Evolutionary conservation across 2,888 invertebrate species (phyloP), one percentile per base, ranked within the genome.

Genomic region (Hermaeophaga mercurialis): DNA sequence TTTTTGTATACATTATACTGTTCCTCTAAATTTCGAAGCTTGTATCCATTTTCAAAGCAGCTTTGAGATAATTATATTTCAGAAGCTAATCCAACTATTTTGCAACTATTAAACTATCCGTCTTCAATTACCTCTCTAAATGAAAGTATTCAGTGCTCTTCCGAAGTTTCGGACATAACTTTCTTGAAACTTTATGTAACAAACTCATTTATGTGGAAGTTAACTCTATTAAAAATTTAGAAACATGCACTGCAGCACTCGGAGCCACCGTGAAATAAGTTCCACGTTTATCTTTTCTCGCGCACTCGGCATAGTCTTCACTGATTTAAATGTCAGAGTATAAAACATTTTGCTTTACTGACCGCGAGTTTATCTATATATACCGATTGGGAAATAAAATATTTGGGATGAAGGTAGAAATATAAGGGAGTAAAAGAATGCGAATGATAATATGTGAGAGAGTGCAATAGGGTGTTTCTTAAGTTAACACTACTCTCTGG

Each of bases 171-270:
- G 8, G 14, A 8, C 11, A 33, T 34, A 47, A 33, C 33, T 47
- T 34, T 34, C 18, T 12, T 5, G 4, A n/a, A 46, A 46, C 33
- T 34, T 46, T 34, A 34, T 22, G 7, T 15, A 39, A 22, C 28
- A 18, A 49, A 49, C 39, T 49, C 39, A 28, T 18, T 49, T 39
- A 39, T n/a, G 31, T 49, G 41, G 49, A 49, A 39, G 49, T 48
- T 48, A 49, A 31, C 26, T 49, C 12, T 28, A 49, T 49, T 49
- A 39, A 49, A 49, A 41, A 39, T 49, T 38, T 14, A 49, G 17
- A 22, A 31, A 39, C 31, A 5, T 38, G 48, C 17, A 49, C 17
- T 49, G 49, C 49, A 31, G 28, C 9, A 19, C 18, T 41, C 39
- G 26, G 39, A 36, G 17, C 15, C 17, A 17, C 36, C 17, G 17